Conservation (phyloP, 2,888 invertebrate species). For the Lamellibrachia satsuma region DNA sequence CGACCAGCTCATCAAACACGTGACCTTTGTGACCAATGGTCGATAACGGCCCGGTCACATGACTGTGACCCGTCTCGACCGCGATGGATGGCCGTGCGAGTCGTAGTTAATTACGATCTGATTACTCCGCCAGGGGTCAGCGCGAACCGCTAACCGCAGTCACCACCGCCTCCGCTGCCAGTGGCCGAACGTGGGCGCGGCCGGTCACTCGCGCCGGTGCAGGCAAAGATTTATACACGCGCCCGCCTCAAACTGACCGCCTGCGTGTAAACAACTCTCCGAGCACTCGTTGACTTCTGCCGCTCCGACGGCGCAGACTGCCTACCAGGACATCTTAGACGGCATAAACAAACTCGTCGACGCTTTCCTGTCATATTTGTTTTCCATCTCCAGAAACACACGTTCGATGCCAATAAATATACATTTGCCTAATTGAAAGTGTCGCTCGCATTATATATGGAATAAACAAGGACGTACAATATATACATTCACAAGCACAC, state of each 20-base stretch:
- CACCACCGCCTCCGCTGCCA: not conserved
- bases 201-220: not conserved
- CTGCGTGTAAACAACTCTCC: not conserved
- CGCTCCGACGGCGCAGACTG: not conserved
- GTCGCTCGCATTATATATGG: too few species aligned
- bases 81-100: constrained; percentile 10
- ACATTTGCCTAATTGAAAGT: too few species aligned
- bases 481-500: too few species aligned
- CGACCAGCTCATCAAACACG: constrained; percentile 17
- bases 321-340: not conserved
- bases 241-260: not conserved
- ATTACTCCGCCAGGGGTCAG: constrained; percentile 11
- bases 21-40: constrained; percentile 4
- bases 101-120: constrained; percentile 12
- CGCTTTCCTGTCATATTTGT: not conserved
- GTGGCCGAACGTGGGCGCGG: constrained; percentile 1
- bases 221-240: not conserved
- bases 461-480: too few species aligned
- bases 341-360: not conserved
- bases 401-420: not conserved
- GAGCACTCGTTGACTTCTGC: not conserved
- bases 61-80: not conserved
- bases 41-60: constrained; percentile 17
- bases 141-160: not conserved
- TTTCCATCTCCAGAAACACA: not conserved